phyloP scores from a whole-genome alignment of 2,113 vertebrate genomes.

The Lagenorhynchus albirostris region DNA sequence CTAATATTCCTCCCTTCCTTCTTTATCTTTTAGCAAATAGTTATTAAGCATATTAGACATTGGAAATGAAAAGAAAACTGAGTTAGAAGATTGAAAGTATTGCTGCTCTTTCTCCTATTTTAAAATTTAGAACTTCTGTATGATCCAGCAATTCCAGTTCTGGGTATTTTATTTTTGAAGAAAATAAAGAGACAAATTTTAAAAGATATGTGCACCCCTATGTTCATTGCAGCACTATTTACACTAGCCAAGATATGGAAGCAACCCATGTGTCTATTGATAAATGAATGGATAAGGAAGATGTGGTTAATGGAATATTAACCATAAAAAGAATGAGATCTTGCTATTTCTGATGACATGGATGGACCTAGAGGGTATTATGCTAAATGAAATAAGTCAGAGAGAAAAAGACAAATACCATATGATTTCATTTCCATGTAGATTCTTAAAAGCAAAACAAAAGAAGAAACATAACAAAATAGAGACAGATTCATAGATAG shows the following conservation, averaged over 20 bases:
- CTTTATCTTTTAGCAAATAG: neutral
- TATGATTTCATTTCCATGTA: neutral
- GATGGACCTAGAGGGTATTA: neutral
- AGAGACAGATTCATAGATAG: neutral
- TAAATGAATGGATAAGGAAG: neutral
- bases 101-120: neutral
- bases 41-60: neutral
- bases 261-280: neutral
- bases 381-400: neutral
- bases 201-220: neutral
- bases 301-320: neutral
- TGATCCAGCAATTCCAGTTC: neutral
- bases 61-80: neutral
- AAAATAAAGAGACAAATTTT: neutral
- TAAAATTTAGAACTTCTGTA: neutral
- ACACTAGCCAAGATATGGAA: neutral
- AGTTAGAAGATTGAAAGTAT: neutral
- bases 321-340: neutral
- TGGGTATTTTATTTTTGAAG: neutral
- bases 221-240: neutral
- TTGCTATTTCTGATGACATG: neutral
- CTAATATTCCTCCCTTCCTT: neutral
- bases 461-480: neutral
- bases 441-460: neutral
- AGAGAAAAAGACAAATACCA: neutral